Base-by-base conservation (phyloP, 2,888 invertebrate species). In the Phengaris alcon region DNA sequence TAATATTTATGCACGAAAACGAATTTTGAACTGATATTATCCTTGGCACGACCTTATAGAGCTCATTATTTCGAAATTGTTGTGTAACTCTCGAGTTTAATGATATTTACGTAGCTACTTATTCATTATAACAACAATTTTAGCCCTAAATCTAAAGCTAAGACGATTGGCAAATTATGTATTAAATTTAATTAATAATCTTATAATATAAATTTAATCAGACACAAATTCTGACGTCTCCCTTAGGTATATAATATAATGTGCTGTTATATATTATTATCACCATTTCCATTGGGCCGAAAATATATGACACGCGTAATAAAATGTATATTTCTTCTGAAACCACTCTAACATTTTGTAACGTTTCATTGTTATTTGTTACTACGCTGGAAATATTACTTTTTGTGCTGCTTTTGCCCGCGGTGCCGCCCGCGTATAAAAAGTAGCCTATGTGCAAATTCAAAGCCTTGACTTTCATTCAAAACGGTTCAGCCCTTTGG, bases 351-450 rank as follows among this genome's bases (percentile, higher is more conserved):
- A 68, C 68, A 13, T 46, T 68, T 4, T 68, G 46, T 13, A 68
- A 68, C 46, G 3, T 68, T 68, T 68, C 46, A 68, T 68, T 68
- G 68, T 46, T 68, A 46, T 46, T 68, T 68, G 68, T 68, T 68
- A 46, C 68, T 68, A 46, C 68, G n/a, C 44, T 46, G 46, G 22
- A 59, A 7, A 57, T 22, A 22, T 57, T 22, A 22, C 22, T 22
- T 59, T 59, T 59, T 9, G 5, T 59, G 5, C 22, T 59, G 10
- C 4, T 35, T 35, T 35, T 35, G 35, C 35, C 35, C 35, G 35
- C 35, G 35, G 35, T 2, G 35, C 35, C 35, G 35, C 35, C 35
- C 3, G 35, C 35, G 35, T 35, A 35, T 35, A 35, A 35, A 35
- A 35, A 35, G 35, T 35, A 35, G 35, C 35, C 35, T 35, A 35